Base-by-base conservation (phyloP, 2,113 vertebrate species). In the Pipa parva region DNA sequence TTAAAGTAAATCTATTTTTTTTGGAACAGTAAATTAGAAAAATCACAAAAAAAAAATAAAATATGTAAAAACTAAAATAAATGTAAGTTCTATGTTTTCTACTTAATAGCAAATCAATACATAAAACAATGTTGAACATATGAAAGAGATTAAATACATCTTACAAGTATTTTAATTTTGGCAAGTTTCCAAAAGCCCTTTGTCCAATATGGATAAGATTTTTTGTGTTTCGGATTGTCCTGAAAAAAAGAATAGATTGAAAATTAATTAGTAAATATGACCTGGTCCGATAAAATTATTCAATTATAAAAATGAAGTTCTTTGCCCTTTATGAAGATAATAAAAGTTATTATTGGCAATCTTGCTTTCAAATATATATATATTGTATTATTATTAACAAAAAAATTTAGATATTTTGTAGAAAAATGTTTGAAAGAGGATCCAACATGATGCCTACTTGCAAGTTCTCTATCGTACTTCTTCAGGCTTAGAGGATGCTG, bases 81-180 rank as follows among this genome's bases (percentile, higher is more conserved):
- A 8, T 6, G 20, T n/a, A 28, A 10, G 36, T 29, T 29, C 17
- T 29, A 58, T 25, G 0, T 45, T 33, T 33, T 71, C 71, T 27
- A 52, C 24, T 13, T 59, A n/a, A n/a, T n/a, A n/a, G 58, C 25
- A n/a, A 22, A 0, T 12, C 81, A n/a, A n/a, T 87, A 74, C 74
- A 63, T 55, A 78, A 75, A 0, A 31, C 28, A 80, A 73, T 51
- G 39, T 36, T 60, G 31, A 33, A 71, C 59, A n/a, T n/a, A n/a
- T n/a, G n/a, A n/a, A n/a, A n/a, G n/a, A n/a, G n/a, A n/a, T n/a
- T n/a, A n/a, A n/a, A n/a, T n/a, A n/a, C n/a, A n/a, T n/a, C 92
- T 95, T 87, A 95, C 93, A 96, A 75, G 75, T 94, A 91, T 82
- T 89, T 87, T 79, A 97, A 81, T 56, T 71, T 89, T 52, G 93